Evolutionary conservation across 2,113 vertebrate species (phyloP).

Genomic region (Chroicocephalus ridibundus): DNA sequence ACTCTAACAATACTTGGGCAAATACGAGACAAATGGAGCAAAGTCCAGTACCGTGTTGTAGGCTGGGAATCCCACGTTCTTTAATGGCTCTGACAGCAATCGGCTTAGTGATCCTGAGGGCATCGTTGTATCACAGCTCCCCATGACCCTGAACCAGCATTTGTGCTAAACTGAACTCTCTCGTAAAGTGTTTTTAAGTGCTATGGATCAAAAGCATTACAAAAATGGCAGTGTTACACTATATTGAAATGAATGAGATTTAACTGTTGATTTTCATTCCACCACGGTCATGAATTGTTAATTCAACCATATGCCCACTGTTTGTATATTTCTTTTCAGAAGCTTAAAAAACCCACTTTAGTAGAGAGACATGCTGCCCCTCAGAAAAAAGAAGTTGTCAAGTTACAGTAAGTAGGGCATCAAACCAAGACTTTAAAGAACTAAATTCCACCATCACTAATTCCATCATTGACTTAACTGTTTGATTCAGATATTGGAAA

Average conservation of each 20-base stretch:
- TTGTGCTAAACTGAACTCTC: background rate
- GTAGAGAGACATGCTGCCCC: background rate
- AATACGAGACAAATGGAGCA: background rate
- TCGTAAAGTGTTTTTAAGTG: background rate
- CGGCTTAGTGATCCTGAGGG: background rate
- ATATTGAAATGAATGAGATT: background rate
- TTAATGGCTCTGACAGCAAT: background rate
- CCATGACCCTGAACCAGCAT: background rate
- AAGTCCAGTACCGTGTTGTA: background rate
- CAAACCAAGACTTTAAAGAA: background rate
- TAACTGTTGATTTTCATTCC: background rate
- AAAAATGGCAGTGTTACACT: background rate
- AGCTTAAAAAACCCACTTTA: background rate
- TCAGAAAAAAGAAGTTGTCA: background rate
- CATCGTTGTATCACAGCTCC: background rate
- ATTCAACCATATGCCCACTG: background rate
- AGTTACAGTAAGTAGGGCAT: background rate
- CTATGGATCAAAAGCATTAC: background rate
- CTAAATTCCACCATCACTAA: background rate
- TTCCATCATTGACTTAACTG: background rate
- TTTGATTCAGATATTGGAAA: background rate
- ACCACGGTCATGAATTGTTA: background rate
- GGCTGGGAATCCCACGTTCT: background rate
- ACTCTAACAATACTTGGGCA: background rate
- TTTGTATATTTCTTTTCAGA: background rate